Evolutionary conservation across 2,113 vertebrate genomes (phyloP).

Genomic region (Cyanocitta stelleri): DNA sequence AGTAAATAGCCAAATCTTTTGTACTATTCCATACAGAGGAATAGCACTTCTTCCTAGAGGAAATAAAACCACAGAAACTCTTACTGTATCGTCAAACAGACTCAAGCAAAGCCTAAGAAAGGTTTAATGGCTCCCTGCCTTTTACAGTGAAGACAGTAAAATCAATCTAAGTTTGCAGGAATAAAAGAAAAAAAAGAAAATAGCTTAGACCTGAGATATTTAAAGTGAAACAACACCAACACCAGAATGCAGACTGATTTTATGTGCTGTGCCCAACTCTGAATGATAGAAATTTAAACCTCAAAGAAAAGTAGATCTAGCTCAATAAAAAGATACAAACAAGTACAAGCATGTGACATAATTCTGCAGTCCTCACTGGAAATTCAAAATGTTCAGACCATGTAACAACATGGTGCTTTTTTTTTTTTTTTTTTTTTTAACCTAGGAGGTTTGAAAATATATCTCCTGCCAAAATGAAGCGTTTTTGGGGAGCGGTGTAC

Average conservation of each 20-base stretch:
- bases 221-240: not conserved
- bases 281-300: not conserved
- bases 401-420: not conserved
- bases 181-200: not conserved
- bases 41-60: not conserved
- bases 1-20: not conserved
- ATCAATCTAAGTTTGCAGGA: not conserved
- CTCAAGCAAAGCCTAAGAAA: not conserved
- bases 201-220: not conserved
- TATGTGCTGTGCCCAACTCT: not conserved
- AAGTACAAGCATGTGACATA: not conserved
- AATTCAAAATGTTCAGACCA: not conserved
- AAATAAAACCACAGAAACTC: not conserved
- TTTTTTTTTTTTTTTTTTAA: not conserved
- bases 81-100: not conserved
- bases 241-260: not conserved
- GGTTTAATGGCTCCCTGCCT: not conserved
- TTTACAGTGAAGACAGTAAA: not conserved
- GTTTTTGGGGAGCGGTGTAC: not conserved
- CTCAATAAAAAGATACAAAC: not conserved
- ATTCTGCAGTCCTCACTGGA: not conserved
- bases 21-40: not conserved
- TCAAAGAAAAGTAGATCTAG: not conserved
- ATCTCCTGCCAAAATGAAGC: not conserved
- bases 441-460: not conserved